Conservation (phyloP, 2,888 invertebrate species). For the Carpatolechia fugitivella region DNA sequence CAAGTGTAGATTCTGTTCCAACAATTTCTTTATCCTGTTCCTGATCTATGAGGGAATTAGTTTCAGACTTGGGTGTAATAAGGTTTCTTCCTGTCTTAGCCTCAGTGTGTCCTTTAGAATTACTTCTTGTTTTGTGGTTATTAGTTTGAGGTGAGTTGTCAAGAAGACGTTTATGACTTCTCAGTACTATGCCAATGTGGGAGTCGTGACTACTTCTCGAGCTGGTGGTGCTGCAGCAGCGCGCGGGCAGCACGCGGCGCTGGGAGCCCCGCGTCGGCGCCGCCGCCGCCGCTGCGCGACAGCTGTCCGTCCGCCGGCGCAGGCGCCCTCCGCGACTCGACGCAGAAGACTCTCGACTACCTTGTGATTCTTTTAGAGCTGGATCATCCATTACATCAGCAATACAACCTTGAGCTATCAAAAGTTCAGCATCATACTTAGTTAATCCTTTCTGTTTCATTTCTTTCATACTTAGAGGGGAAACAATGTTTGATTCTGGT, state of each 20-base stretch:
- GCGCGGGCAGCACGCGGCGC: constrained; percentile 52
- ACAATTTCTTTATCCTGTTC: constrained; percentile 42
- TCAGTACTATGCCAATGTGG: constrained; percentile 78
- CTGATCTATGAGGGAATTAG: constrained; percentile 46
- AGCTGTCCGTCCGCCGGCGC: constrained; percentile 57
- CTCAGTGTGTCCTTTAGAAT: constrained; percentile 46
- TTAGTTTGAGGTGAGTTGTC: constrained; percentile 50
- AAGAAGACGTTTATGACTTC: constrained; percentile 80
- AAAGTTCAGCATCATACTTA: constrained; percentile 92
- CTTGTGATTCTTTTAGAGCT: constrained; percentile 52
- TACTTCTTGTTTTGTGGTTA: constrained; percentile 51
- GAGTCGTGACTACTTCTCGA: constrained; percentile 71
- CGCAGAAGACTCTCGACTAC: constrained; percentile 68
- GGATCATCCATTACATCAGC: constrained; percentile 80
- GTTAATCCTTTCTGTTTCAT: constrained; percentile 91
- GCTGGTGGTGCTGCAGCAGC: constrained; percentile 72
- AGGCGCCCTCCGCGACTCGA: constrained; percentile 63
- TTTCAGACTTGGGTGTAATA: constrained; percentile 52
- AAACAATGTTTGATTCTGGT: constrained; percentile 75
- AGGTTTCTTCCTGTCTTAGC: constrained; percentile 51
- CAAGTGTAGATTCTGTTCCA: constrained; percentile 44
- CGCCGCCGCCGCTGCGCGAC: constrained; percentile 42
- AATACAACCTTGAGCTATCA: constrained; percentile 90
- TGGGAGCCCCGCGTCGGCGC: constrained; percentile 48
- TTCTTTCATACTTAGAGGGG: constrained; percentile 90